phyloP scores from a whole-genome alignment of 1,140 invertebrate species.

The Watersipora subatra region DNA sequence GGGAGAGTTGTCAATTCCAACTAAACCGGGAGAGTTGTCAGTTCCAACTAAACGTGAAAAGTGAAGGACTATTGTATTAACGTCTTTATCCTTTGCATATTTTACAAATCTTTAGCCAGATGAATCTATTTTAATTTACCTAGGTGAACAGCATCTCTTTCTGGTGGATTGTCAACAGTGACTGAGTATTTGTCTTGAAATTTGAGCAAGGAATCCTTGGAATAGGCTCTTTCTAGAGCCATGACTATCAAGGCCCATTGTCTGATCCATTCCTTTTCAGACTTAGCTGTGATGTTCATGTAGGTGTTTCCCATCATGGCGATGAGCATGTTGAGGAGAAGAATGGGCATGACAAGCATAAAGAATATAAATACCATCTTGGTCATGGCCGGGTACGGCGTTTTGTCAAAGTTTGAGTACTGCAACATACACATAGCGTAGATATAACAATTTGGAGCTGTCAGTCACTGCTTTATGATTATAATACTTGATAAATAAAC shows the following conservation, averaged over 20 bases:
- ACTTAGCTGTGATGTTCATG: slow-evolving; percentile 74
- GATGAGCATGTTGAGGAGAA: slow-evolving; percentile 49
- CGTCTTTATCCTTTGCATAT: too few species aligned
- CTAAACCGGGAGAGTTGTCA: too few species aligned
- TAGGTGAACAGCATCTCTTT: not conserved
- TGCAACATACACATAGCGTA: slow-evolving; percentile 42
- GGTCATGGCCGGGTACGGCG: slow-evolving; percentile 74
- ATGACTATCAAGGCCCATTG: slow-evolving; percentile 99
- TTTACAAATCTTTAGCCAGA: too few species aligned
- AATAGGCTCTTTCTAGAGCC: slow-evolving; percentile 78
- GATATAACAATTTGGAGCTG: slow-evolving; percentile 5
- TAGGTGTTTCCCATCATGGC: slow-evolving; percentile 50
- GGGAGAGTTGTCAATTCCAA: too few species aligned
- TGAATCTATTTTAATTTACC: too few species aligned
- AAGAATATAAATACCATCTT: slow-evolving; percentile 91
- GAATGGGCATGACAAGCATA: slow-evolving; percentile 91
- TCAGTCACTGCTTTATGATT: not conserved
- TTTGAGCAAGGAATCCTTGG: slow-evolving; percentile 69
- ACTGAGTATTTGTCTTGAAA: slow-evolving; percentile 91
- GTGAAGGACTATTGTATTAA: too few species aligned
- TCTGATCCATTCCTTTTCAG: slow-evolving; percentile 96
- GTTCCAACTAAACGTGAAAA: too few species aligned
- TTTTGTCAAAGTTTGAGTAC: slow-evolving; percentile 78
- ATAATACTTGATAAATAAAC: too few species aligned
- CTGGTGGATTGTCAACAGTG: slow-evolving; percentile 24